Evolutionary conservation across 1,140 invertebrate genomes (phyloP).

Genomic region (Sminthurides bifidus): DNA sequence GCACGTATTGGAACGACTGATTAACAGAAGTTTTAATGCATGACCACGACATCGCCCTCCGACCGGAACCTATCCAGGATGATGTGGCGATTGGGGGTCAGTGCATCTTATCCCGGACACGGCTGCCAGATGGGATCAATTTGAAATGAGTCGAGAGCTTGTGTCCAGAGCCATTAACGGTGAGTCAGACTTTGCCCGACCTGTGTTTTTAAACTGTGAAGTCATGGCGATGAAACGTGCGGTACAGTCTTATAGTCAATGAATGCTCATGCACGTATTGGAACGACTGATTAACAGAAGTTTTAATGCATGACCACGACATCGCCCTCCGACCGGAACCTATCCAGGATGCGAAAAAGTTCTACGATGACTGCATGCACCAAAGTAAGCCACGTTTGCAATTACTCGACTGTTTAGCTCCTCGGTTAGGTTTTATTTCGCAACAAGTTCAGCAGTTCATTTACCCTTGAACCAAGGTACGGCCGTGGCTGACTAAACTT

Average conservation of each 20-base stretch:
- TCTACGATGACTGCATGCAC: neutral
- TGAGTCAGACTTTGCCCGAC: neutral
- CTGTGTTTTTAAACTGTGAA: too few relatives aligned
- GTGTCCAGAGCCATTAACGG: neutral
- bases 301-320: neutral
- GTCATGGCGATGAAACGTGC: too few relatives aligned
- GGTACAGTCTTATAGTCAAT: too few relatives aligned
- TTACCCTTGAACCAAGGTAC: neutral
- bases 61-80: neutral
- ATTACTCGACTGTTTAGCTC: neutral
- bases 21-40: neutral
- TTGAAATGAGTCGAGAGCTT: constrained; percentile 7
- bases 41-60: neutral
- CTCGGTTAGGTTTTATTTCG: neutral
- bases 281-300: too few relatives aligned
- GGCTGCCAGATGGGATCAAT: constrained; percentile 36
- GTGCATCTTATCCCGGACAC: constrained; percentile 34
- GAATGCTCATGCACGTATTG: too few relatives aligned
- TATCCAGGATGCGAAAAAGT: constrained; percentile 1
- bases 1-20: too few relatives aligned
- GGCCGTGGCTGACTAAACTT: too few relatives aligned
- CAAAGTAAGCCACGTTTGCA: neutral
- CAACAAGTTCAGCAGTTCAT: neutral
- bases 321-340: neutral
- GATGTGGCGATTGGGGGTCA: neutral